Evolutionary conservation across 1,140 invertebrate species (phyloP).

Genomic region (Heterodera schachtii): DNA sequence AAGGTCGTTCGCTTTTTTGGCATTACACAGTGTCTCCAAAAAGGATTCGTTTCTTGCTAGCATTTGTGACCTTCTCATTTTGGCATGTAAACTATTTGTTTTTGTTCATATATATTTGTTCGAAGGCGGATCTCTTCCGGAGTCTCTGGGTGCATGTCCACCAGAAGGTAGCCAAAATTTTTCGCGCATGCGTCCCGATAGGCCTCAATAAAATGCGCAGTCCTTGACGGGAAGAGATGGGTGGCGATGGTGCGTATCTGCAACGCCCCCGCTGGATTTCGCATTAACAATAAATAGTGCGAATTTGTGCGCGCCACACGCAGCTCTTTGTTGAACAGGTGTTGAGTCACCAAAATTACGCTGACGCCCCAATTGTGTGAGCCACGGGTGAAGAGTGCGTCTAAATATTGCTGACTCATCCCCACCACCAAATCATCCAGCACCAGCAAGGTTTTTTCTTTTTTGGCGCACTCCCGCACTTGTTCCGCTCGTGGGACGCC

Average conservation of each 20-base stretch:
- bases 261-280: slow-evolving; percentile 35
- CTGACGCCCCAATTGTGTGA: slow-evolving; percentile 43
- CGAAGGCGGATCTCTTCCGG: slow-evolving; percentile 20
- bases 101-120: slow-evolving; percentile 29
- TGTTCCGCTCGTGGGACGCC: slow-evolving; percentile 32
- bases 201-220: slow-evolving; percentile 26
- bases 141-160: slow-evolving; percentile 31
- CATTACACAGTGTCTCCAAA: not conserved
- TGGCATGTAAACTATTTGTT: too few relatives aligned
- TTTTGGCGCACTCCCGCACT: not conserved
- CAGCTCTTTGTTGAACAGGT: slow-evolving; percentile 44
- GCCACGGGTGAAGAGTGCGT: slow-evolving; percentile 37
- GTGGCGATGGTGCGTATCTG: slow-evolving; percentile 35
- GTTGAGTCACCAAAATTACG: slow-evolving; percentile 35
- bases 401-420: slow-evolving; percentile 24
- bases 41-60: not conserved
- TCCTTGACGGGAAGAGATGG: slow-evolving; percentile 33
- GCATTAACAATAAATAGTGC: slow-evolving; percentile 42
- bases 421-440: slow-evolving; percentile 38
- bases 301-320: slow-evolving; percentile 41
- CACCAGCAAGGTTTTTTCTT: slow-evolving; percentile 25
- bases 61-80: not conserved
- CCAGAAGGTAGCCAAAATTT: slow-evolving; percentile 28
- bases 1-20: not conserved
- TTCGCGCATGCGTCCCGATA: slow-evolving; percentile 30